Base-by-base conservation (phyloP, 2,888 invertebrate species). In the Trisateles emortualis region DNA sequence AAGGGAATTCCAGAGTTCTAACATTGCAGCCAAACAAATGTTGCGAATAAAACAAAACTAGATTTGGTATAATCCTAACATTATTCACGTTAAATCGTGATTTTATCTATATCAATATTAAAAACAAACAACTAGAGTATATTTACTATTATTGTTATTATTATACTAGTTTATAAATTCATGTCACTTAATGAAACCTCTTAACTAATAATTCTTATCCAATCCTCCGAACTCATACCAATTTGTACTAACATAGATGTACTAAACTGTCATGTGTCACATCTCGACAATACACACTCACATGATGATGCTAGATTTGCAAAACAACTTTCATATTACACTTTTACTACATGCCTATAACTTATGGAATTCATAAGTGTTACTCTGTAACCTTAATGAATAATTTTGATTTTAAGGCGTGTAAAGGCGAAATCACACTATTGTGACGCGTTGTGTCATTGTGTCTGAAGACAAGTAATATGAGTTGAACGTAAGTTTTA, bases 241-340 rank as follows among this genome's bases (percentile, higher is more conserved):
- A 66, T 79, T 84, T 84, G 84, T 84, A 84, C 84, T 84, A 83
- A 79, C 63, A 54, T 66, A 63, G 59, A 76, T 82, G 83, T 83
- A 83, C 83, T 83, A 78, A 68, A 55, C 53, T 53, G 63, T 64
- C 53, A 64, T 52, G 32, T 32, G 32, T 19, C 5, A 19, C 19
- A 19, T 19, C 19, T 19, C 19, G 3, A 19, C 19, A 19, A 5
- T n/a, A n/a, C 19, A 19, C 19, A 2, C 1, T 8, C 8, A 26
- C 26, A 8, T 26, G 26, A 26, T 26, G 5, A 26, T 6, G 26
- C 26, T 19, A n/a, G n/a, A n/a, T 3, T 22, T 22, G 22, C 2
- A 22, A 22, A 22, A 5, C 22, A 22, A 22, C 22, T 22, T 22
- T 22, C 22, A 22, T 22, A 5, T 22, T 5, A 3, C 5, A 2